phyloP scores from a whole-genome alignment of 2,888 invertebrate species.

The Leucophenga maculata region DNA sequence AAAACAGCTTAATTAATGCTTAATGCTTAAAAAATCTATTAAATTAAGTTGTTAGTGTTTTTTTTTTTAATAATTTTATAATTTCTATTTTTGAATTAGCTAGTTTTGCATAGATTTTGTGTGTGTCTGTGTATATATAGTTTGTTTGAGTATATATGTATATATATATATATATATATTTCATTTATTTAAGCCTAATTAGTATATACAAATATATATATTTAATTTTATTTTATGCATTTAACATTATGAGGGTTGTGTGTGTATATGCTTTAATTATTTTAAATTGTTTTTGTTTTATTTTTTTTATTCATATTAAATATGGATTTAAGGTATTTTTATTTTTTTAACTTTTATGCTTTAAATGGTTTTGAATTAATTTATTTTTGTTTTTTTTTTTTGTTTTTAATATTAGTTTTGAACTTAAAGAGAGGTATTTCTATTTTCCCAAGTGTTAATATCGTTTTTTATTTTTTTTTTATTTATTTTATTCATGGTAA shows the following conservation, averaged over 20 bases:
- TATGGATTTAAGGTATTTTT: constrained; percentile 22
- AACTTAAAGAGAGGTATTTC: constrained; percentile 74
- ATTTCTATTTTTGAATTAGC: constrained; percentile 13
- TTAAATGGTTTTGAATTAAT: constrained; percentile 31
- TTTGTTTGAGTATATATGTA: constrained; percentile 35
- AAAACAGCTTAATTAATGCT: constrained; percentile 31
- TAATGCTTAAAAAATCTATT: constrained; percentile 21
- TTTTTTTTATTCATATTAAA: constrained; percentile 8
- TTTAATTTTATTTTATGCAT: constrained; percentile 12
- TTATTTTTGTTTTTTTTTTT: constrained; percentile 42
- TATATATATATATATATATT: constrained; percentile 22
- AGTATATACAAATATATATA: constrained; percentile 2
- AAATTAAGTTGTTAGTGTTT: constrained; percentile 19
- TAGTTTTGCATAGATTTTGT: constrained; percentile 15
- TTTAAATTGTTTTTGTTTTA: too few species aligned
- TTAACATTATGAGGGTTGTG: constrained; percentile 24
- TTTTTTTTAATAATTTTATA: constrained; percentile 29
- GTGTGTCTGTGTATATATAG: constrained; percentile 12
- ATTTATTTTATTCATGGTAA: constrained; percentile 42
- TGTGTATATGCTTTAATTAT: constrained; percentile 7
- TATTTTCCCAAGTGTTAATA: constrained; percentile 72
- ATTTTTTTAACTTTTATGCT: constrained; percentile 31
- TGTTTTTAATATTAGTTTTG: constrained; percentile 61
- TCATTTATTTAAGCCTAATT: neutral
- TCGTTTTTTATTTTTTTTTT: constrained; percentile 46